Base-by-base conservation (phyloP, 2,888 invertebrate genomes). In the Agonopterix arenella region DNA sequence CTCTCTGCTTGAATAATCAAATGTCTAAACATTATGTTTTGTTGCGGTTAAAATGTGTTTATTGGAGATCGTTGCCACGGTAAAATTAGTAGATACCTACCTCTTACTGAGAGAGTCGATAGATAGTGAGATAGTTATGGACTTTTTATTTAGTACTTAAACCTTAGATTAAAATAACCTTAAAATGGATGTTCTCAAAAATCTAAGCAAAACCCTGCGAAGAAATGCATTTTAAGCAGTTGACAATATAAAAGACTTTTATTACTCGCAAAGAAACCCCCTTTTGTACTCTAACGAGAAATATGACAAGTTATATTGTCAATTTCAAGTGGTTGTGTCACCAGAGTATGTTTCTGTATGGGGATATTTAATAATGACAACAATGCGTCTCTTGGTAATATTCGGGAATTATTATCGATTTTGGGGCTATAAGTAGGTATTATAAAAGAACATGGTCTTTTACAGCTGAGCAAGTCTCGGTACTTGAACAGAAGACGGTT, bases 261-360 rank as follows among this genome's bases (percentile, higher is more conserved):
- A 46, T 28, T 36, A 50, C 46, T 46, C 46, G 36, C 42, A 43
- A 50, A 38, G 28, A 47, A 47, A 40, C 36, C 46, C 48, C 44
- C 47, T 46, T 55, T 44, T 53, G 58, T 60, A 69, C 28, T 28
- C 28, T 28, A 28, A 28, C 69, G 67, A 66, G 66, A 68, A 75
- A 71, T 79, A 80, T 83, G 84, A 79, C 79, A 71, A 61, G 67
- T 73, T 55, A 55, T 60, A 80, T 82, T 84, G 76, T 79, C 55
- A 62, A 54, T 54, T 55, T 70, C 58, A 78, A 85, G 86, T 84
- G 80, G 77, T 71, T 67, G 65, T 68, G 68, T 68, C 74, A 66
- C 68, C 59, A 59, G 48, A 68, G 66, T 64, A 55, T 57, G 53
- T 70, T 55, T 62, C 64, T 65, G 62, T 66, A 64, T 61, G 59